Evolutionary conservation across 1,140 invertebrate species (phyloP).

Genomic region (Microplitis demolitor): DNA sequence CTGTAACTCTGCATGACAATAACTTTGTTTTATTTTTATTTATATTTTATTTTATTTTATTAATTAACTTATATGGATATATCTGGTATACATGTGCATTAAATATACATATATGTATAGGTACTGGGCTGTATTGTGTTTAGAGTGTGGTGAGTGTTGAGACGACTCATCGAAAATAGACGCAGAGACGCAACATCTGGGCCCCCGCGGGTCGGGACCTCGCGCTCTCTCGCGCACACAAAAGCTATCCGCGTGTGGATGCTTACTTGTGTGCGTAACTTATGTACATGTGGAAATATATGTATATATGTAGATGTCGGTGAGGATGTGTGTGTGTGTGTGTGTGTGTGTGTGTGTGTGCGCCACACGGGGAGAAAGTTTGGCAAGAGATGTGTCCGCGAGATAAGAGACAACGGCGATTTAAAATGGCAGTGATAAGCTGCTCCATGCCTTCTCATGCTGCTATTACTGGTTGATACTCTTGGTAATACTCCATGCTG

Average conservation of each 20-base stretch:
- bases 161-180: slow-evolving; percentile 39
- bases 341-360: neutral
- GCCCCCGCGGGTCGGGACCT: slow-evolving; percentile 25
- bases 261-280: neutral
- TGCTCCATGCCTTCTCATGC: neutral
- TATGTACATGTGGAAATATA: slow-evolving; percentile 17
- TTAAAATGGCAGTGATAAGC: slow-evolving; percentile 60
- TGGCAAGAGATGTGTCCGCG: slow-evolving; percentile 60
- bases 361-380: slow-evolving; percentile 57
- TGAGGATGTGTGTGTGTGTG: neutral
- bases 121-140: too few relatives aligned
- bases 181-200: slow-evolving; percentile 51
- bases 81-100: too few relatives aligned
- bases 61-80: neutral
- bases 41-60: neutral
- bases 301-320: neutral
- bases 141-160: neutral
- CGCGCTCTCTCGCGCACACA: slow-evolving; percentile 15
- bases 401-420: slow-evolving; percentile 55
- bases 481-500: neutral
- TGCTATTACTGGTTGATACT: neutral
- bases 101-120: too few relatives aligned
- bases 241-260: neutral
- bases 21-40: neutral
- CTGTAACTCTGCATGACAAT: neutral